Evolutionary conservation across 2,888 invertebrate genomes (phyloP).

Genomic region (Diarsia mendica): DNA sequence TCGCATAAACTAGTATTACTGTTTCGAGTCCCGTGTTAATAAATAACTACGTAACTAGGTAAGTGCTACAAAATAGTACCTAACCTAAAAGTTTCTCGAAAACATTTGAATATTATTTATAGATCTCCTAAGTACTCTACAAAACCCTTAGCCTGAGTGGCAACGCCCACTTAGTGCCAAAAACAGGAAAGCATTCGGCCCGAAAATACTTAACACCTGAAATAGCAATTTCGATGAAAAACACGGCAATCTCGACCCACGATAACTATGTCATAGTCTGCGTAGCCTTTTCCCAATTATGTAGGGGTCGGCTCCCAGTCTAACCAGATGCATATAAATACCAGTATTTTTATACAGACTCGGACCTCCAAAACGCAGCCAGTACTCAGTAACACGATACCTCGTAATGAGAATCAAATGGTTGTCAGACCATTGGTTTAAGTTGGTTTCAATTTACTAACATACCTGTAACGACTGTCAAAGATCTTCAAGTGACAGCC

Average conservation of each 20-base stretch:
- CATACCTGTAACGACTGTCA: too few species aligned
- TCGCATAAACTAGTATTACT: too few species aligned
- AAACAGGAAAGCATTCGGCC: not conserved
- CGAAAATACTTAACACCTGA: not conserved
- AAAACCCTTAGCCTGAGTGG: conserved; percentile 1
- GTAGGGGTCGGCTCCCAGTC: too few species aligned
- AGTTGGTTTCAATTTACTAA: too few species aligned
- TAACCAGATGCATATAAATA: too few species aligned
- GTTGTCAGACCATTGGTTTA: too few species aligned
- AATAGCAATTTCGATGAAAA: not conserved
- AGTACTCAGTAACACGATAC: too few species aligned
- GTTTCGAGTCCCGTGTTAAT: not conserved
- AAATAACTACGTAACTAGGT: not conserved
- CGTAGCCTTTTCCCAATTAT: too few species aligned
- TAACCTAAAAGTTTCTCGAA: not conserved
- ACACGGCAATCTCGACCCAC: not conserved
- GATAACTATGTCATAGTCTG: not conserved
- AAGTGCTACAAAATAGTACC: not conserved
- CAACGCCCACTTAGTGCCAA: not conserved
- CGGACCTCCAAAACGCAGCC: too few species aligned
- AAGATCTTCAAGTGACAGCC: too few species aligned
- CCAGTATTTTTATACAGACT: too few species aligned
- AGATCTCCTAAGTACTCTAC: not conserved
- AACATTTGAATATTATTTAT: not conserved
- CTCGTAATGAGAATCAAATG: too few species aligned